Percentiles rank a stretch among this genome's conserved stretches.
Evolutionary conservation across 2,113 vertebrate genomes (phyloP).

Genomic region (Phyllostomus hastatus): DNA sequence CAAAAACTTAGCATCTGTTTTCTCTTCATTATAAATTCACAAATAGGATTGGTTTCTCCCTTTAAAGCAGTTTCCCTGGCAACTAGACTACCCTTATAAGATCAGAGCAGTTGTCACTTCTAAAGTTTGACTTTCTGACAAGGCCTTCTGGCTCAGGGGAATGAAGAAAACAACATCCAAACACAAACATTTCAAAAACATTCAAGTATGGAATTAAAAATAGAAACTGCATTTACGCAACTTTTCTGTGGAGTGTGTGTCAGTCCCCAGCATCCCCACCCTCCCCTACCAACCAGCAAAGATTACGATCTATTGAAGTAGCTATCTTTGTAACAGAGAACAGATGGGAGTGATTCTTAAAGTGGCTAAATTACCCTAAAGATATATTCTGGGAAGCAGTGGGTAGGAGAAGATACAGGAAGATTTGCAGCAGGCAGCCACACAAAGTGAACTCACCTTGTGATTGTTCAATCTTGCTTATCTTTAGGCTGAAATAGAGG

Average conservation of each 20-base stretch:
- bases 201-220: background rate
- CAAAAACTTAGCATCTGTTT: slow-evolving; percentile 53
- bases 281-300: background rate
- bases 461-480: background rate
- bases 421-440: background rate
- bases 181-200: slow-evolving; percentile 37
- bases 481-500: background rate
- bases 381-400: slow-evolving; percentile 57
- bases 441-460: background rate
- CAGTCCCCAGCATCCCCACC: background rate
- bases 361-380: slow-evolving; percentile 55
- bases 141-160: background rate
- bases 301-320: background rate
- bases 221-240: background rate
- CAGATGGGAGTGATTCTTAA: slow-evolving; percentile 64
- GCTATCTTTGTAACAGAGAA: slow-evolving; percentile 53
- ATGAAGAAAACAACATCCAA: slow-evolving; percentile 40
- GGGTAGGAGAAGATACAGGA: background rate
- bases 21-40: slow-evolving; percentile 50
- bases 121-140: slow-evolving; percentile 63
- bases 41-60: slow-evolving; percentile 47
- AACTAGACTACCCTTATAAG: slow-evolving; percentile 50
- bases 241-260: background rate
- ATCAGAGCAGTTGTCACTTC: slow-evolving; percentile 67
- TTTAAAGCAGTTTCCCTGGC: slow-evolving; percentile 68